Base-by-base conservation (phyloP, 2,113 vertebrate genomes). In the Ammospiza nelsoni region DNA sequence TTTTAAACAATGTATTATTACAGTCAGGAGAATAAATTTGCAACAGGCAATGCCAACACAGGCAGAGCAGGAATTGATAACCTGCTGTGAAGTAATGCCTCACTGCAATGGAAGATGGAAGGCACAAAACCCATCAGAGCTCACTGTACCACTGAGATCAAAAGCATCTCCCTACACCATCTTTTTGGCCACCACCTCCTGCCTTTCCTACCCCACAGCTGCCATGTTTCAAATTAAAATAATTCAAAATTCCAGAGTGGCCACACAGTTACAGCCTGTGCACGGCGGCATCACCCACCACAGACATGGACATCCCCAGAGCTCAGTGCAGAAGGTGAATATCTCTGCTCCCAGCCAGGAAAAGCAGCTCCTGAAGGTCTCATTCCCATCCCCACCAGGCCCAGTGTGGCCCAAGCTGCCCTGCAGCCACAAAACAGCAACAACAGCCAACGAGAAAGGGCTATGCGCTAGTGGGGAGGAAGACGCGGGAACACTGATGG, bases 401-500 rank as follows among this genome's bases (percentile, higher is more conserved):
- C 90, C 67, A 88, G 2, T 0, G 3, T 37, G 81, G 86, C 58
- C 84, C 67, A 66, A 49, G 14, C 67, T 81, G 43, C 46, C 43
- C 67, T 41, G 24, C 51, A 77, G 63, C 49, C 37, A 5, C 4
- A 11, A 8, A 91, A 72, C 74, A 84, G 58, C 68, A 74, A 1
- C 29, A 71, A 22, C 37, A 69, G 78, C 73, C 62, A 78, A 54
- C 0, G 1, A 71, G 37, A 57, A 63, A 31, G 37, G 37, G 37
- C 37, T 39, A 39, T 39, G 37, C 37, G 37, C 37, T 39, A 39
- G 37, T 14, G 51, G 49, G 68, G 44, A 68, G 71, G 87, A 51
- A 74, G 20, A 65, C 41, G 72, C 0, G 0, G 83, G 37, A 75
- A 82, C 79, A 0, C 35, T 2, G 1, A 15, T 12, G 43, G 52